phyloP scores from a whole-genome alignment of 2,797 vertebrate species.

The Smutsia gigantea region DNA sequence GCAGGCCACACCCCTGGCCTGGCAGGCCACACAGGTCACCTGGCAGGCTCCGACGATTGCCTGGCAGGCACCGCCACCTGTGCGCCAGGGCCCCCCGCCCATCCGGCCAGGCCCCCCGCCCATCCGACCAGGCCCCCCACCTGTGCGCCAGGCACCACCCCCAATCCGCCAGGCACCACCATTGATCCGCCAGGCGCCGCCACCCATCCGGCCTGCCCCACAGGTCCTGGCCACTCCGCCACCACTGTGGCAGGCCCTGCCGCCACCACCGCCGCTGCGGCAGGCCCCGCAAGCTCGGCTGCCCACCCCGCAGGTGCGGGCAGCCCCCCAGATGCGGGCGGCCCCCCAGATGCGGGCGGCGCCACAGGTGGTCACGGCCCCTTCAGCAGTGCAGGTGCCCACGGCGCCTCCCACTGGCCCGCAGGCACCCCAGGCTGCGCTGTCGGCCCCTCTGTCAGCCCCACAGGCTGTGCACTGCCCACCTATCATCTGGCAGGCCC shows the following conservation, averaged over 20 bases:
- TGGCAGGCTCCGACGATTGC: constrained; percentile 67
- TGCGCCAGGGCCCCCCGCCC: constrained; percentile 39
- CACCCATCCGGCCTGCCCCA: constrained; percentile 1
- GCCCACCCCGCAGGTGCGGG: constrained; percentile 48
- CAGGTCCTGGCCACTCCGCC: constrained; percentile 52
- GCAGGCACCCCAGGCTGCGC: constrained; percentile 44
- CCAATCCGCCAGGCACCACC: constrained; percentile 63
- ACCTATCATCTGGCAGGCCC: constrained; percentile 75
- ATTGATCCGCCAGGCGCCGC: constrained; percentile 57
- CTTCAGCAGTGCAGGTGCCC: background rate
- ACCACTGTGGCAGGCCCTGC: constrained; percentile 69
- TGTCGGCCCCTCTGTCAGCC: background rate
- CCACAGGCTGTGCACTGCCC: constrained; percentile 57
- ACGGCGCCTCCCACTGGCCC: background rate
- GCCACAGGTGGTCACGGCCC: background rate
- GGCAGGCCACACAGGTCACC: constrained; percentile 74
- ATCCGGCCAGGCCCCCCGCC: constrained; percentile 24
- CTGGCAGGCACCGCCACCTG: constrained; percentile 56
- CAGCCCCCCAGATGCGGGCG: background rate
- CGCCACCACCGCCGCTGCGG: constrained; percentile 58
- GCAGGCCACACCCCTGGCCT: constrained; percentile 67
- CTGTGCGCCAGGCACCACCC: constrained; percentile 43
- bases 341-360: background rate
- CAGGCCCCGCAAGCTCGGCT: constrained; percentile 70
- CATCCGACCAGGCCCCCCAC: constrained; percentile 53